Evolutionary conservation across 2,113 vertebrate species (phyloP).

Genomic region (Hemibagrus wyckioides): DNA sequence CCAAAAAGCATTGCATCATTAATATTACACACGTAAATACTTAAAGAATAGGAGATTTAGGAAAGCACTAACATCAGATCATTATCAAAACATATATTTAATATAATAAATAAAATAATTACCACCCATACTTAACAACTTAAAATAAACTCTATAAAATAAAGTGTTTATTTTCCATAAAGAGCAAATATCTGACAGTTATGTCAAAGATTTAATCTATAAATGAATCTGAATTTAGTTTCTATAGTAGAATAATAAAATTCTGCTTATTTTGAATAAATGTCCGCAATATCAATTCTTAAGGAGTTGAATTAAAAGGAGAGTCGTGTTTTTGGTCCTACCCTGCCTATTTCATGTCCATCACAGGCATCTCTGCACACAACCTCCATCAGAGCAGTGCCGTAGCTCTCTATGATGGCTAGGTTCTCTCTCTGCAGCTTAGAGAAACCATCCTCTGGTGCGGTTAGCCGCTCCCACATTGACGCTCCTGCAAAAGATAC

Average conservation of each 20-base stretch:
- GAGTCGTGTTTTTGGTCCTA: constrained; percentile 60
- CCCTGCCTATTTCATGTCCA: constrained; percentile 94
- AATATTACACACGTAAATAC: neutral
- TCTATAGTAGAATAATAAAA: too few species aligned
- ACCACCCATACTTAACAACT: neutral
- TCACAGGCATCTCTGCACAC: constrained; percentile 96
- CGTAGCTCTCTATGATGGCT: constrained; percentile 93
- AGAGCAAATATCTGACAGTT: neutral
- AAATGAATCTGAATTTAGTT: too few species aligned
- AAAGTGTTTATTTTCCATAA: neutral
- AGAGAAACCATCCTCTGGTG: constrained; percentile 93
- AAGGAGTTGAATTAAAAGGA: neutral
- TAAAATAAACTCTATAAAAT: neutral
- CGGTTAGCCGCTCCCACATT: constrained; percentile 96
- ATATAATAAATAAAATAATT: neutral
- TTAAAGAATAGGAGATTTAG: neutral
- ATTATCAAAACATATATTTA: neutral
- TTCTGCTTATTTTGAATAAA: neutral
- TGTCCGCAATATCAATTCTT: neutral
- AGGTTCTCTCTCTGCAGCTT: constrained; percentile 95
- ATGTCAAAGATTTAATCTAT: neutral
- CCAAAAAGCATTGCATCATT: neutral
- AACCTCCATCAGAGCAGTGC: constrained; percentile 94
- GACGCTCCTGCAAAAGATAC: constrained; percentile 72
- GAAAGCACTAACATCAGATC: neutral